phyloP scores from a whole-genome alignment of 2,113 vertebrate species.

The Morone saxatilis region DNA sequence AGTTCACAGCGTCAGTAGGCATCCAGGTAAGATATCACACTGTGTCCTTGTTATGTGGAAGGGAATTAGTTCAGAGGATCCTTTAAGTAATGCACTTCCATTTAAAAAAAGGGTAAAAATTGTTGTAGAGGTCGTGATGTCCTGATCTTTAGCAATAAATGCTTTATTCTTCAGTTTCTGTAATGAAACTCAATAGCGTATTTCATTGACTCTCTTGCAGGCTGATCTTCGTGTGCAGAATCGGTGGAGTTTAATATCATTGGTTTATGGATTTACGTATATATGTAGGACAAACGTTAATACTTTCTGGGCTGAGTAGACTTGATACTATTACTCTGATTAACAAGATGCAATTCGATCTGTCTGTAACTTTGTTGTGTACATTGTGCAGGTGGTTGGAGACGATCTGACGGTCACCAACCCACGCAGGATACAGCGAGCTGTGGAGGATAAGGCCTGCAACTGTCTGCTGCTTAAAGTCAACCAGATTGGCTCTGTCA shows the following conservation, averaged over 20 bases:
- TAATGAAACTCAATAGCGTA: background rate
- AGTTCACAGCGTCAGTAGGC: slow-evolving; percentile 91
- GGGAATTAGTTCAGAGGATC: background rate
- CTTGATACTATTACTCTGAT: background rate
- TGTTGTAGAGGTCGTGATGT: background rate
- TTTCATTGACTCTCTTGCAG: background rate
- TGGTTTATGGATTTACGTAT: background rate
- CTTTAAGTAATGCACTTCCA: background rate
- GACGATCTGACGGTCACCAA: slow-evolving; percentile 95
- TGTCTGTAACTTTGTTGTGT: slow-evolving; percentile 1
- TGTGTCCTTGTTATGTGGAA: background rate
- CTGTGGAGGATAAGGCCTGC: slow-evolving; percentile 93
- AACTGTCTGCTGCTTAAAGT: slow-evolving; percentile 95
- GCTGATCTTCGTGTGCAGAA: background rate
- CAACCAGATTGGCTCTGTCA: slow-evolving; percentile 94
- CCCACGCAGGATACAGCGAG: slow-evolving; percentile 91
- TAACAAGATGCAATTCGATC: background rate
- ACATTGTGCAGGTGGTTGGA: slow-evolving; percentile 89
- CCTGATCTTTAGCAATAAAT: background rate
- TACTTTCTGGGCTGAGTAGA: background rate
- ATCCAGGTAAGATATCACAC: slow-evolving; percentile 83
- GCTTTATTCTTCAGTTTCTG: background rate
- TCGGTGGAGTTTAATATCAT: background rate
- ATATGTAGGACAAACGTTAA: background rate
- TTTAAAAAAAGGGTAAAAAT: background rate